A percentile compares a stretch with the other conserved stretches of the same genome.
Conservation (phyloP, 2,888 invertebrate genomes). For the Scaptomyza tumidula region DNA sequence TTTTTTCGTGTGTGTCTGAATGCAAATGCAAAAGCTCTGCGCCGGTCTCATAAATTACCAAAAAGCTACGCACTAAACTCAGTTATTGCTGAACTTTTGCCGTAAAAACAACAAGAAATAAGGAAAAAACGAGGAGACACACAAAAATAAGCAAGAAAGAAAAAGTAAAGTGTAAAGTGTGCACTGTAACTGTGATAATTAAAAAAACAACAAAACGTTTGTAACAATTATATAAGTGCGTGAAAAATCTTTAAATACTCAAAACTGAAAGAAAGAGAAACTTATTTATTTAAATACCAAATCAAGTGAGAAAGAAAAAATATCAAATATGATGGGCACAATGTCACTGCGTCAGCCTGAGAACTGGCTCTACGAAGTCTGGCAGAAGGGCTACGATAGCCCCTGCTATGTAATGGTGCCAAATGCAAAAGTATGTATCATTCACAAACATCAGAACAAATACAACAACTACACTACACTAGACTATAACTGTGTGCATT, state of each 20-base stretch:
- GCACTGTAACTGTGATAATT: slow-evolving; percentile 31
- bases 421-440: slow-evolving; percentile 87
- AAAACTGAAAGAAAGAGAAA: slow-evolving; percentile 16
- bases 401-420: slow-evolving; percentile 90
- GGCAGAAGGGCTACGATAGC: slow-evolving; percentile 88
- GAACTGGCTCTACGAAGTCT: slow-evolving; percentile 88
- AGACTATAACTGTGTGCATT: slow-evolving; percentile 12
- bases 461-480: not conserved
- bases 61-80: slow-evolving; percentile 68
- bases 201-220: slow-evolving; percentile 28
- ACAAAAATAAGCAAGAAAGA: slow-evolving; percentile 28
- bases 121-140: slow-evolving; percentile 5
- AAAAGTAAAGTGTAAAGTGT: not conserved
- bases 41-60: slow-evolving; percentile 74
- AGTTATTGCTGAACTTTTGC: slow-evolving; percentile 82
- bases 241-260: slow-evolving; percentile 23
- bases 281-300: slow-evolving; percentile 1
- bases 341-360: slow-evolving; percentile 84
- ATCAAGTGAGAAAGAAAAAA: slow-evolving; percentile 17
- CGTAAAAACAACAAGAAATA: slow-evolving; percentile 59
- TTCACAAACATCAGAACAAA: not conserved
- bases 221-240: slow-evolving; percentile 33
- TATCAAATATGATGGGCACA: slow-evolving; percentile 82
- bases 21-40: slow-evolving; percentile 72
- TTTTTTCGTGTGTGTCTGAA: slow-evolving; percentile 40